Evolutionary conservation across 2,113 vertebrate species (phyloP).

Genomic region (Oreochromis aureus): DNA sequence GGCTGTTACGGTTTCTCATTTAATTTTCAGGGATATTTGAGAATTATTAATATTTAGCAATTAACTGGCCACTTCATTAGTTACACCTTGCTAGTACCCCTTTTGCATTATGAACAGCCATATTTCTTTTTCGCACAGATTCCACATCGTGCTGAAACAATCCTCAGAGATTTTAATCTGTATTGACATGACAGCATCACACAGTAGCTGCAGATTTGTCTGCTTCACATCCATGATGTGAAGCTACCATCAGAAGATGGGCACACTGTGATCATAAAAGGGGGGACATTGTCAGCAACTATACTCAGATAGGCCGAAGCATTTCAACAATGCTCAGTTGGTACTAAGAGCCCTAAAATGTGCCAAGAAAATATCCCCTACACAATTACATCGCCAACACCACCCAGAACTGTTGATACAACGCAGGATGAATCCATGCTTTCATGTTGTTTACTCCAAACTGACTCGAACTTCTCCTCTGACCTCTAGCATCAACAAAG

Average conservation of each 20-base stretch:
- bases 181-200: neutral
- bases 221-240: neutral
- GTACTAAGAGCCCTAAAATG: neutral
- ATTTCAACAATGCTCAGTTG: neutral
- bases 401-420: neutral
- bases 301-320: rapidly evolving
- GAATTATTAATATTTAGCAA: neutral
- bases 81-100: neutral
- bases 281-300: rapidly evolving
- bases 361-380: rapidly evolving
- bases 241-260: neutral
- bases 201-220: neutral
- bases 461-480: neutral
- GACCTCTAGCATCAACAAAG: neutral
- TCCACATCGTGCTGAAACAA: neutral
- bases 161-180: neutral
- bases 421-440: neutral
- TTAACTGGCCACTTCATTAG: neutral
- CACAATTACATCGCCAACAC: neutral
- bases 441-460: neutral
- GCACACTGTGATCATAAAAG: neutral
- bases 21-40: neutral
- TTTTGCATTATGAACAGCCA: neutral
- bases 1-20: neutral
- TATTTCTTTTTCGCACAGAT: neutral